Evolutionary conservation across 2,797 vertebrate genomes (phyloP), one percentile per base, ranked within the genome.

Genomic region (Tarsius wallacei): DNA sequence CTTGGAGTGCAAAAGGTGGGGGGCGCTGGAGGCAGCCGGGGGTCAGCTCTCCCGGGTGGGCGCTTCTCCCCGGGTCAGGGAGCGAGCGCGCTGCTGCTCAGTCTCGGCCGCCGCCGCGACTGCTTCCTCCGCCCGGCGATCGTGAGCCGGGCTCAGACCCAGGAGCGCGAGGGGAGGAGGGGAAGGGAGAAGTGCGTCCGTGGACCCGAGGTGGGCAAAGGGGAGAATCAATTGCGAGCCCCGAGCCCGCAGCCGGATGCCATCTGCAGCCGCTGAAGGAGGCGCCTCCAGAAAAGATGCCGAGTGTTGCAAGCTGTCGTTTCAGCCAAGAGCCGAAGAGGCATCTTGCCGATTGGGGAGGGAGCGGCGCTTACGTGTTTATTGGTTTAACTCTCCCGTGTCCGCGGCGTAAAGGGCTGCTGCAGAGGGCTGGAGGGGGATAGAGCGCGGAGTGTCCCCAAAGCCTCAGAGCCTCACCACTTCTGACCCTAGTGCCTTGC

Each of bases 351-450:
- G 98, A 99, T 98, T 99, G 99, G 98, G 98, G 98, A 98, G 98
- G 98, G 96, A 98, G 98, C 99, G 99, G 98, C 99, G 99, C 99
- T 99, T 99, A 99, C 99, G 99, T 99, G 98, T 99, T 98, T 98
- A 96, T 97, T 96, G 98, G 97, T 99, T 99, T 99, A 98, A 99
- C 99, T 99, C 99, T 99, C 99, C 99, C 99, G 99, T 99, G 99
- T 98, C 99, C 99, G 98, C 98, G 97, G 98, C 98, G 98, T 97
- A 99, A 90, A 92, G 96, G 94, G 90, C 83, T 96, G 82, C 90
- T 64, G 95, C 97, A 64, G 93, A 95, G 96, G 97, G 70, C 97
- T 96, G 96, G 87, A 88, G 87, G 36, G 74, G 49, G 91, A 84
- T 42, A 84, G 93, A 33, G 85, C 24, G n/a, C n/a, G 8, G 49